Conservation (phyloP, 1,140 invertebrate species). For the Arctopsyche grandis region DNA sequence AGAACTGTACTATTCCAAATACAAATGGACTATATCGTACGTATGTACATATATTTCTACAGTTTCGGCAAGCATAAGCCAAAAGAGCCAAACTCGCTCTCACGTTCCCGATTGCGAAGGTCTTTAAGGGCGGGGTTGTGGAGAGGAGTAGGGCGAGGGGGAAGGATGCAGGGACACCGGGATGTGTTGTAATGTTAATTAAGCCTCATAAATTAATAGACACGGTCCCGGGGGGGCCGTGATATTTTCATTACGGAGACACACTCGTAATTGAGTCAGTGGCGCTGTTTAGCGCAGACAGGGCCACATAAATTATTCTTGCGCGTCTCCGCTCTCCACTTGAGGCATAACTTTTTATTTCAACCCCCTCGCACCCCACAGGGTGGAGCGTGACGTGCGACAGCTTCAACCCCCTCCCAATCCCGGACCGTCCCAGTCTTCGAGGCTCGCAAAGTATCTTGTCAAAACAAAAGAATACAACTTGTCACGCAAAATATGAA, state of each 20-base stretch:
- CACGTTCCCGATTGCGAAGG: too few relatives aligned
- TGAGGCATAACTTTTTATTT: slow-evolving; percentile 53
- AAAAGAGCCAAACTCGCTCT: too few relatives aligned
- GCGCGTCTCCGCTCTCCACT: slow-evolving; percentile 51
- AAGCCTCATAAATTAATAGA: slow-evolving; percentile 53
- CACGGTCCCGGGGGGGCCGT: slow-evolving; percentile 44
- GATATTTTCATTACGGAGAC: slow-evolving; percentile 54
- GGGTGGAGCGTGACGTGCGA: slow-evolving; percentile 32
- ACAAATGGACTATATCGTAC: too few relatives aligned
- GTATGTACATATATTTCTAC: too few relatives aligned
- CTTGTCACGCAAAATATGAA: slow-evolving; percentile 53
- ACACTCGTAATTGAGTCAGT: slow-evolving; percentile 53
- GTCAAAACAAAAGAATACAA: slow-evolving; percentile 54
- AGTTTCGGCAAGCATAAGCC: too few relatives aligned
- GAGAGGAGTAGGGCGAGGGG: neutral
- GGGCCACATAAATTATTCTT: slow-evolving; percentile 52
- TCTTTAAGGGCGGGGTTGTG: slow-evolving; percentile 24
- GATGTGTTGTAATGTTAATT: slow-evolving; percentile 49
- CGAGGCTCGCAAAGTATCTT: slow-evolving; percentile 52
- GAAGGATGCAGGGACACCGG: neutral
- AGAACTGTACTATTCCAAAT: too few relatives aligned
- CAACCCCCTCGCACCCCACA: slow-evolving; percentile 18
- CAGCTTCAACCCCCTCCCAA: slow-evolving; percentile 22
- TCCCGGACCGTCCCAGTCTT: neutral
- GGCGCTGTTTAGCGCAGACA: slow-evolving; percentile 50